Percentiles rank a stretch among this genome's conserved stretches.
Evolutionary conservation across 2,113 vertebrate genomes (phyloP).

Genomic region (Nothobranchius furzeri): DNA sequence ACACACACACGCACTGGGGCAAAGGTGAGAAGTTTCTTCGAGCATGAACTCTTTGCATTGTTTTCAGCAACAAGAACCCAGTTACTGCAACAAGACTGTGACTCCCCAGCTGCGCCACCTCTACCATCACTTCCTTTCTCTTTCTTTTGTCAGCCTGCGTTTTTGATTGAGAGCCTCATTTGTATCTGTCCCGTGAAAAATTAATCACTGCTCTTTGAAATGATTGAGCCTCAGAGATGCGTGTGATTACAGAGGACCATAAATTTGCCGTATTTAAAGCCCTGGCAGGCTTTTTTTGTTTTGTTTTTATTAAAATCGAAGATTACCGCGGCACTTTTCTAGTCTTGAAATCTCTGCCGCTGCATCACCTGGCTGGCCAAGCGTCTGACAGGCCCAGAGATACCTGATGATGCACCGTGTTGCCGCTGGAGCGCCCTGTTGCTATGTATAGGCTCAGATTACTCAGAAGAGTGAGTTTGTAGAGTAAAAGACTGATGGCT

Average conservation of each 20-base stretch:
- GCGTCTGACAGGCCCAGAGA: slow-evolving; percentile 46
- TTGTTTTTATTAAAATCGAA: slow-evolving; percentile 67
- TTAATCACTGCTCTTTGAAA: slow-evolving; percentile 40
- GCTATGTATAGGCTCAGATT: slow-evolving; percentile 53
- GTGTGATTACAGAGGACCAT: slow-evolving; percentile 42
- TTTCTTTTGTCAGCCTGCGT: slow-evolving; percentile 9
- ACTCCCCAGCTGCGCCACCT: slow-evolving; percentile 12
- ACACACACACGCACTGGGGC: slow-evolving; percentile 8
- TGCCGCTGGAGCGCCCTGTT: slow-evolving; percentile 48
- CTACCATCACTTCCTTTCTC: slow-evolving; percentile 33
- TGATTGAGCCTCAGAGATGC: slow-evolving; percentile 37
- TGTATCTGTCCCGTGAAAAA: slow-evolving; percentile 23
- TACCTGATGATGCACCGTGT: slow-evolving; percentile 60
- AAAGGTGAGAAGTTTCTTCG: slow-evolving; percentile 49
- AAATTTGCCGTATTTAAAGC: slow-evolving; percentile 39
- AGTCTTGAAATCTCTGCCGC: slow-evolving; percentile 55
- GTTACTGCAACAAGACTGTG: slow-evolving; percentile 53
- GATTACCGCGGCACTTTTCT: slow-evolving; percentile 54
- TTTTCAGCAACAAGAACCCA: slow-evolving; percentile 52
- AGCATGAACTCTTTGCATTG: slow-evolving; percentile 30
- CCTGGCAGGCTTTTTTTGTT: slow-evolving; percentile 30
- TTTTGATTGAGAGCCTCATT: slow-evolving; percentile 21
- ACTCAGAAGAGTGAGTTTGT: slow-evolving; percentile 42
- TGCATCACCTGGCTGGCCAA: slow-evolving; percentile 47
- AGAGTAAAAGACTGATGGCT: slow-evolving; percentile 54